phyloP scores from a whole-genome alignment of 2,888 invertebrate genomes.

The Harmothoe impar region DNA sequence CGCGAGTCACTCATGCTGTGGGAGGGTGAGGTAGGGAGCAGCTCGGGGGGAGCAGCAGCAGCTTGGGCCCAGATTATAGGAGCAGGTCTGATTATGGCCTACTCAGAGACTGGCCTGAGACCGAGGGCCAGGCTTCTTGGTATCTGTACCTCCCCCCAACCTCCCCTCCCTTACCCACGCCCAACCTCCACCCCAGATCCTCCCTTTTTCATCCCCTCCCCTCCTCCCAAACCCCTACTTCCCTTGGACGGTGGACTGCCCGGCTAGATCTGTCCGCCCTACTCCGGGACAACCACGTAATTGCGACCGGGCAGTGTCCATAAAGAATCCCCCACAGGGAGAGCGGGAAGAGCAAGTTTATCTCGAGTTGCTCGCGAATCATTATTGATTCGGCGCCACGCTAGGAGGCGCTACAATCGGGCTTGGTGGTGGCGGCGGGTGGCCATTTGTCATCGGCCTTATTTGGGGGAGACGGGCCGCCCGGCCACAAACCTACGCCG shows the following conservation, averaged over 20 bases:
- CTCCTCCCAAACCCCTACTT: not conserved
- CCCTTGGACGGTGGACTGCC: not conserved
- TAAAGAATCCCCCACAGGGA: slow-evolving; percentile 32
- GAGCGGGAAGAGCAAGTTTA: slow-evolving; percentile 20
- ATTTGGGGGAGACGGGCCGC: not conserved
- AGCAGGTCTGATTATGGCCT: slow-evolving; percentile 49
- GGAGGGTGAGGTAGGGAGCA: too few relatives aligned
- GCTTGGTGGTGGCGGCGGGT: not conserved
- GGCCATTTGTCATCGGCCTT: slow-evolving; percentile 13
- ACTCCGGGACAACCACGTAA: slow-evolving; percentile 12
- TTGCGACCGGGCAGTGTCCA: not conserved
- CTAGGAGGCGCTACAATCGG: slow-evolving; percentile 50
- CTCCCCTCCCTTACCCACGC: not conserved
- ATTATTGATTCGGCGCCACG: slow-evolving; percentile 41
- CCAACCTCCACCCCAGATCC: not conserved
- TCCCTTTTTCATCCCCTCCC: not conserved
- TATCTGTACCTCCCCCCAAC: not conserved
- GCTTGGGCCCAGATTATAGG: slow-evolving; percentile 40
- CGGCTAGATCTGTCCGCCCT: slow-evolving; percentile 28
- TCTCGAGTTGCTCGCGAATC: slow-evolving; percentile 42
- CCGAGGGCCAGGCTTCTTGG: not conserved
- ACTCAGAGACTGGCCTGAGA: not conserved
- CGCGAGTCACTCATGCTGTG: not conserved
- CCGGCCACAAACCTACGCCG: not conserved
- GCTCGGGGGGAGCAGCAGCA: not conserved